Evolutionary conservation across 2,888 invertebrate genomes (phyloP), one percentile per base, ranked within the genome.

Genomic region (Polymixis lichenea): DNA sequence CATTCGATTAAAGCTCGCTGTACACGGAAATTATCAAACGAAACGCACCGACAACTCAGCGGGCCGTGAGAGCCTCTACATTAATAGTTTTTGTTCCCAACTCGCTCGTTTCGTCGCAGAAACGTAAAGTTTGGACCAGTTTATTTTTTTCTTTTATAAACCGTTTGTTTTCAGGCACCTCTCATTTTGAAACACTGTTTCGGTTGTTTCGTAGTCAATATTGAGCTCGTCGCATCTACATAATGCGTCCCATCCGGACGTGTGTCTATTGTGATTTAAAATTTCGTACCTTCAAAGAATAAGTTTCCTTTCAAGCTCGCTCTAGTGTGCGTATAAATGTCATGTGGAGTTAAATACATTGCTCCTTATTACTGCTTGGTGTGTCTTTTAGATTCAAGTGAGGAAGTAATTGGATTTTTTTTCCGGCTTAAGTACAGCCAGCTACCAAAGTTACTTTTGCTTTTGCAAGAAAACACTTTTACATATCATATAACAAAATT

Each of bases 11-110:
- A 95, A 95, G 93, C 93, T 92, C 91, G 92, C 92, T 94, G 94
- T 95, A 95, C 94, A 94, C 94, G 94, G 94, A 94, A 95, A 95
- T 96, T 95, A 96, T 96, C 95, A 95, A 95, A 95, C 96, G 95
- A 93, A 95, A 95, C 95, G 93, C 95, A 95, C 95, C 93, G 93
- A 94, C 94, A 93, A 94, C 91, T 93, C 95, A 95, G 89, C 95
- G 94, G 93, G 89, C 95, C 94, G 95, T 92, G 93, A 94, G 93
- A 93, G 93, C 91, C 92, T 93, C 93, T 94, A 94, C 94, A 94
- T 95, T 95, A 94, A 95, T 95, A 95, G 95, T 95, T 96, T 95
- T 96, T 95, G 95, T 95, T 93, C 88, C 91, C 90, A 93, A 93
- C 93, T 93, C 93, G 84, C 89, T 89, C 90, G 92, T 93, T 93